Conservation (phyloP, 2,888 invertebrate species). For the Caenorhabditis imperialis region DNA sequence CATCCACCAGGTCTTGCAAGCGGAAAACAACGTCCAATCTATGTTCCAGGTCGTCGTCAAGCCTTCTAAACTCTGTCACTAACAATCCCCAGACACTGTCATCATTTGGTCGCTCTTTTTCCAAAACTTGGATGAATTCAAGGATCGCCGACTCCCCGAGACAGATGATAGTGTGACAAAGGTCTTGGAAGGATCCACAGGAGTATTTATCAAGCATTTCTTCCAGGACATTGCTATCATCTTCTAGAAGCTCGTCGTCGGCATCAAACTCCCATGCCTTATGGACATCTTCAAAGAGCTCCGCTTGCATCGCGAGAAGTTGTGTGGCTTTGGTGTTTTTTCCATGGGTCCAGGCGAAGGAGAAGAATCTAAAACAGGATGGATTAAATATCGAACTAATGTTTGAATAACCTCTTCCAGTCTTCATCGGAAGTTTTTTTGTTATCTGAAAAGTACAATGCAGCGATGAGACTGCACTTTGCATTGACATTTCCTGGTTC, state of each 20-base stretch:
- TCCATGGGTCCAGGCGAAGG: neutral
- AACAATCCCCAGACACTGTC: conserved; percentile 18
- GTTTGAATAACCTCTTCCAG: conserved; percentile 6
- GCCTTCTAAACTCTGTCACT: conserved; percentile 24
- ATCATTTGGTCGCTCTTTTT: conserved; percentile 22
- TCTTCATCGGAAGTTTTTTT: neutral
- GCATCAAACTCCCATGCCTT: conserved; percentile 3
- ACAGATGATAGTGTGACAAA: conserved; percentile 25
- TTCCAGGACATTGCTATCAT: neutral
- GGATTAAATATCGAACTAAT: neutral
- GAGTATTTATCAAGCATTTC: conserved; percentile 5
- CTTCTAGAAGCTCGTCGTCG: neutral
- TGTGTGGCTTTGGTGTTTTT: conserved; percentile 6
- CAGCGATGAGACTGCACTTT: conserved; percentile 19
- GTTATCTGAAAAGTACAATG: conserved; percentile 4
- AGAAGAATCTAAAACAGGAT: conserved; percentile 1
- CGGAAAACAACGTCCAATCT: conserved; percentile 20
- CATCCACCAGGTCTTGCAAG: conserved; percentile 24
- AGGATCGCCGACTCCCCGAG: conserved; percentile 19
- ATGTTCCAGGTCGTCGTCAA: conserved; percentile 16
- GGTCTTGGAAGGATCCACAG: conserved; percentile 32
- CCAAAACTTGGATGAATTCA: conserved; percentile 17
- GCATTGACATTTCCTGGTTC: neutral
- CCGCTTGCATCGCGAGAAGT: neutral
- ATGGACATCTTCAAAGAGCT: neutral